phyloP scores from a whole-genome alignment of 2,797 vertebrate genomes.

The Syncerus caffer region DNA sequence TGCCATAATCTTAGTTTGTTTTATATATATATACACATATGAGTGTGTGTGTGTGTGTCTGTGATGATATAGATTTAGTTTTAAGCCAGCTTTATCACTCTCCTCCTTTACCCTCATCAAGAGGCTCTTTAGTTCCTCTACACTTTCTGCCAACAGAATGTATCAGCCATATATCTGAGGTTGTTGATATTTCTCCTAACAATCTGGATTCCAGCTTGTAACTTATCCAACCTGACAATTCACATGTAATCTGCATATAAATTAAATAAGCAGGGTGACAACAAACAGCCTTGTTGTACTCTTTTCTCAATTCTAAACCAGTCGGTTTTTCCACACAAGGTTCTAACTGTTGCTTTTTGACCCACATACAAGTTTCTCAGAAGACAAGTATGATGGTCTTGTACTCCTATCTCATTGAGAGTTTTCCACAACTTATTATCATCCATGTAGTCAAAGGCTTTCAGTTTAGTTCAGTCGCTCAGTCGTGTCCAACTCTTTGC shows the following conservation, averaged over 20 bases:
- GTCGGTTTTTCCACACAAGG: not conserved
- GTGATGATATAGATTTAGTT: not conserved
- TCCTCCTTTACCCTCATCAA: not conserved
- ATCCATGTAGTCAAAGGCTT: not conserved
- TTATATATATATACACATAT: not conserved
- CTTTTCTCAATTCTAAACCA: not conserved
- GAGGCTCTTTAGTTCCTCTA: not conserved
- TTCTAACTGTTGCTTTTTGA: not conserved
- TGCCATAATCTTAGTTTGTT: not conserved
- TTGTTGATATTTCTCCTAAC: not conserved
- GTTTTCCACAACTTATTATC: not conserved
- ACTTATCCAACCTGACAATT: not conserved
- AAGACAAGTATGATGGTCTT: not conserved
- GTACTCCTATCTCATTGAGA: not conserved
- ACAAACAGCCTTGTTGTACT: not conserved
- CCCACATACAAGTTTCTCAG: not conserved
- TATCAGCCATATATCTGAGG: not conserved
- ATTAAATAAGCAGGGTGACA: not conserved
- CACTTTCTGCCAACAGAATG: not conserved
- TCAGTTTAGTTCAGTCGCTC: not conserved
- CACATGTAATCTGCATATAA: not conserved
- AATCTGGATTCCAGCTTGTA: not conserved
- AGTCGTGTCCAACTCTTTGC: not conserved
- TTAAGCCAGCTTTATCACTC: not conserved
- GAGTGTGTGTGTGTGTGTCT: too few relatives aligned